phyloP scores from a whole-genome alignment of 2,797 vertebrate genomes.

The Astyanax mexicanus region DNA sequence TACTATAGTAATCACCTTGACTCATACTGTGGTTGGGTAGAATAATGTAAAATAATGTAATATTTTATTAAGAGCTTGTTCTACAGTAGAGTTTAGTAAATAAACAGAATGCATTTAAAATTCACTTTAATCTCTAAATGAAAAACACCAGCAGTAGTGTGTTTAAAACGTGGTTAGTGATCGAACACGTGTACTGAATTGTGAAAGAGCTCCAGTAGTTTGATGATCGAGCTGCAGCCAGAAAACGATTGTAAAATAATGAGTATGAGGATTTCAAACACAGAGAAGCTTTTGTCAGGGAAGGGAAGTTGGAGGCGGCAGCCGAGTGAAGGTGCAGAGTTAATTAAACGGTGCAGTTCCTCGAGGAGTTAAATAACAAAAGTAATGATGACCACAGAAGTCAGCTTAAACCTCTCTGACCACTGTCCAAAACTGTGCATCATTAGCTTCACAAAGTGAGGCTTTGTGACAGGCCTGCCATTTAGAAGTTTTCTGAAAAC shows the following conservation, averaged over 20 bases:
- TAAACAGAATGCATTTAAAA: no score
- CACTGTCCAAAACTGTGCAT: not conserved
- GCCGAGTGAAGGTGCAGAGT: no score
- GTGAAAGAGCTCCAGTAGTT: not conserved
- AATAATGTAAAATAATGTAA: not conserved
- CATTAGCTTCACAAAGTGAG: constrained; percentile 7
- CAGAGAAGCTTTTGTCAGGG: not conserved
- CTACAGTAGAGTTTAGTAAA: not conserved
- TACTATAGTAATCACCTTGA: no score
- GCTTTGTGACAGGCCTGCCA: not conserved
- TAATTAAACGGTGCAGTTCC: not conserved
- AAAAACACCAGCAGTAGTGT: no score
- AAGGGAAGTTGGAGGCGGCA: not conserved
- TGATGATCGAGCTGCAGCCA: not conserved
- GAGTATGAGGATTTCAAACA: not conserved
- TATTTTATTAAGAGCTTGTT: not conserved
- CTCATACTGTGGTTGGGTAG: not conserved
- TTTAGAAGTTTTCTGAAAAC: constrained; percentile 1
- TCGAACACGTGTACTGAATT: not conserved
- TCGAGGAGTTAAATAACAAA: not conserved
- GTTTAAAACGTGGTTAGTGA: not conserved
- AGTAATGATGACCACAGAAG: not conserved
- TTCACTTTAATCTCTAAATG: no score
- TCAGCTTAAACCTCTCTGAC: not conserved
- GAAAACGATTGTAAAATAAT: not conserved